These are phyloP conservation scores for Chalcosyrphus nemorum DNA, from an alignment of 2,888 invertebrate species.

Conservation along the genomic window DNA sequence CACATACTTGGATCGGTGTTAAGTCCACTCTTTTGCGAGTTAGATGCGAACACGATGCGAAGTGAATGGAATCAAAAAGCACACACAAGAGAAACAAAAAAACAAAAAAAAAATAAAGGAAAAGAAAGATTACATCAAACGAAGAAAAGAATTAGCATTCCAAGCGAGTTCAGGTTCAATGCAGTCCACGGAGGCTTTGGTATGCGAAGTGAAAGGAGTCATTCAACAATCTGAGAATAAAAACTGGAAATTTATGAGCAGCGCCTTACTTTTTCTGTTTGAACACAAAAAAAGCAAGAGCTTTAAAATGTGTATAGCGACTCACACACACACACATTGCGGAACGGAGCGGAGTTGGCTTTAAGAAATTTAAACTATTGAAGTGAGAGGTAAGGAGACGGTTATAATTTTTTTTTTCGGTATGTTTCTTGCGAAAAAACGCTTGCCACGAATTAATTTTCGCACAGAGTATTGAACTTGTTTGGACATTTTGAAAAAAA, in stretches of 20 bases:
- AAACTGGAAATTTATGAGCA: constrained; percentile 72
- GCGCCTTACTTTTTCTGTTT: constrained; percentile 70
- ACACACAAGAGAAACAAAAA: constrained; percentile 31
- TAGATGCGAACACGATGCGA: constrained; percentile 38
- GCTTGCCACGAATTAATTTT: constrained; percentile 62
- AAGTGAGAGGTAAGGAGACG: constrained; percentile 46
- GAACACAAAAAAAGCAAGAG: constrained; percentile 16
- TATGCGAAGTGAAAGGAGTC: constrained; percentile 78
- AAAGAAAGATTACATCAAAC: constrained; percentile 73
- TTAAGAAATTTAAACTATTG: constrained; percentile 41
- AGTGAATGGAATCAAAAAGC: constrained; percentile 56
- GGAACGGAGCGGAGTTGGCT: constrained; percentile 25
- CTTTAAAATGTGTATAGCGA: constrained; percentile 12
- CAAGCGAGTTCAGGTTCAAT: constrained; percentile 74
- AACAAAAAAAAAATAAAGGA: constrained; percentile 48
- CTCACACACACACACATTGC: too few species aligned
- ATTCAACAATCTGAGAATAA: constrained; percentile 74
- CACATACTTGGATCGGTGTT: constrained; percentile 19
- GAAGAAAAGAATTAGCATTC: constrained; percentile 75
- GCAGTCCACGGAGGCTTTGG: constrained; percentile 73
- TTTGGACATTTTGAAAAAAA: constrained; percentile 13
- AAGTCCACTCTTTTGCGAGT: constrained; percentile 23
- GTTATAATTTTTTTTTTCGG: constrained; percentile 8
- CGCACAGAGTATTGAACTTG: constrained; percentile 60
- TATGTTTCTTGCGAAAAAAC: constrained; percentile 44